phyloP scores from a whole-genome alignment of 2,113 vertebrate genomes.

The Oenanthe melanoleuca region DNA sequence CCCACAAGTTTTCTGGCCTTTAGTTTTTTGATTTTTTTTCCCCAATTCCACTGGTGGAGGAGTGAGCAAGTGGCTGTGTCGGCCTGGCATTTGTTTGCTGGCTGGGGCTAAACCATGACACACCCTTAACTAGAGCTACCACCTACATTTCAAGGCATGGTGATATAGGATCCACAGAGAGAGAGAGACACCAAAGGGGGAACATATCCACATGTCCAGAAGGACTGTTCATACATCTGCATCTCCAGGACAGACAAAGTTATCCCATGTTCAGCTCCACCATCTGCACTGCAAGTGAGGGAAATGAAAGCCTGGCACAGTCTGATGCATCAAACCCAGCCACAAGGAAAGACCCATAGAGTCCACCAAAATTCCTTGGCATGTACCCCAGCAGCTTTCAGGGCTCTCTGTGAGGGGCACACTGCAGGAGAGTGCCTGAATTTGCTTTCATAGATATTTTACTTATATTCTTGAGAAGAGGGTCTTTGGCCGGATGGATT shows the following conservation, averaged over 20 bases:
- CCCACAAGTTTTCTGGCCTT: background rate
- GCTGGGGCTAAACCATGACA: background rate
- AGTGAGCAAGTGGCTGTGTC: background rate
- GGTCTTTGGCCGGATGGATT: background rate
- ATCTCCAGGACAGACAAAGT: background rate
- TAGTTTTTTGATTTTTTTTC: background rate
- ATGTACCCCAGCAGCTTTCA: background rate
- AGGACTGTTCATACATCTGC: fast-evolving
- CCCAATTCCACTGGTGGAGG: background rate
- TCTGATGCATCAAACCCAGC: background rate
- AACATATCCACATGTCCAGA: fast-evolving
- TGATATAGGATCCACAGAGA: background rate
- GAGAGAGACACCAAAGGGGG: background rate
- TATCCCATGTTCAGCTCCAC: background rate
- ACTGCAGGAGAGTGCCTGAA: background rate
- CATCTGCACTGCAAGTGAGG: background rate
- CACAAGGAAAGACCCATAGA: background rate
- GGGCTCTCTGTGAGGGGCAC: background rate
- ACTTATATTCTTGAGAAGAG: background rate
- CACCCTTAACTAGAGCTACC: background rate
- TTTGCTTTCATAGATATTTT: background rate
- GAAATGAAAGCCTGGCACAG: background rate
- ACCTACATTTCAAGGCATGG: background rate
- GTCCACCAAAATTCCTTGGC: background rate
- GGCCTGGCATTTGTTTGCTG: background rate